A percentile compares a stretch with the other conserved stretches of the same genome.
Evolutionary conservation across 2,113 vertebrate species (phyloP).

Genomic region (Upupa epops): DNA sequence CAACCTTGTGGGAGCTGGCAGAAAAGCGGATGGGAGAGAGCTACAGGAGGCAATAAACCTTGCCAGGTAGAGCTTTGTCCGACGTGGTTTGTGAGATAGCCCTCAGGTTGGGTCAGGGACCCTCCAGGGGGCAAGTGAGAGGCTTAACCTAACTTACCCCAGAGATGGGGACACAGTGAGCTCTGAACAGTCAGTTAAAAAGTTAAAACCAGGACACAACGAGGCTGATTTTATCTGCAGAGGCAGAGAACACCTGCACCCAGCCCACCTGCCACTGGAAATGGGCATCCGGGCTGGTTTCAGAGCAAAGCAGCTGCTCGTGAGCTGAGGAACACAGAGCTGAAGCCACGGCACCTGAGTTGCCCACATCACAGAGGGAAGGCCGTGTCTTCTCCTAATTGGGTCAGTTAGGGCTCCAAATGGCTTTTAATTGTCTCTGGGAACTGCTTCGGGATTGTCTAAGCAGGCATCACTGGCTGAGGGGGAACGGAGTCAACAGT

Average conservation of each 20-base stretch:
- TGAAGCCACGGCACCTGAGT: background rate
- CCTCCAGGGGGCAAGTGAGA: background rate
- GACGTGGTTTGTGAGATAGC: background rate
- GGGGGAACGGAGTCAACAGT: no score
- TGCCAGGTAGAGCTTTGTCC: background rate
- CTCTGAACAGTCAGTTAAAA: background rate
- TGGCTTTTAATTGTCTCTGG: background rate
- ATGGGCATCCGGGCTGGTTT: background rate
- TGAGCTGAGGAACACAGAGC: background rate
- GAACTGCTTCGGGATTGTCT: background rate
- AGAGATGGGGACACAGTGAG: background rate
- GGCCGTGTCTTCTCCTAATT: background rate
- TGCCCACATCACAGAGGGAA: background rate
- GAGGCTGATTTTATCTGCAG: background rate
- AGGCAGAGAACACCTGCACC: background rate
- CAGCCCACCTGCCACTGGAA: background rate
- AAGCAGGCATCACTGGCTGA: rapidly evolving
- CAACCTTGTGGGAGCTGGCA: background rate
- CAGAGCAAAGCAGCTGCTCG: background rate
- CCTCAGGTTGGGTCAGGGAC: background rate
- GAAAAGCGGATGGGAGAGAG: background rate
- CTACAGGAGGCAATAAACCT: background rate
- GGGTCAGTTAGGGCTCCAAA: background rate
- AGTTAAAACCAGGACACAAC: background rate
- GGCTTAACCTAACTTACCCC: background rate